Evolutionary conservation across 2,888 invertebrate genomes (phyloP).

Genomic region (Heteromurus nitidus): DNA sequence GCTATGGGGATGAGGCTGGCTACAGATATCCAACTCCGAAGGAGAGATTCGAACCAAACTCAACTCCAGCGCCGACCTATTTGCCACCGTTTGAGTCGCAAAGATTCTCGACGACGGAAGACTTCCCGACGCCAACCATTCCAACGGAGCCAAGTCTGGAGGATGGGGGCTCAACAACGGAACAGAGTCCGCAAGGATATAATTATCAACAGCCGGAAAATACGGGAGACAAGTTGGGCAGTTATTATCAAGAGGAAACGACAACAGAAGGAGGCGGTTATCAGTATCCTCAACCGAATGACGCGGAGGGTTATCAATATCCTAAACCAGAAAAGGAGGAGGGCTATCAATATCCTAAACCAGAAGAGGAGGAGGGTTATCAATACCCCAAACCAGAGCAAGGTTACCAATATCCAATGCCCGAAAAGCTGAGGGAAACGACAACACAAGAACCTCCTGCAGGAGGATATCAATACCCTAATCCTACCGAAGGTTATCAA

Average conservation of each 20-base stretch:
- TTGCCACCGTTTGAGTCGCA: not conserved
- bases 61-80: constrained; percentile 29
- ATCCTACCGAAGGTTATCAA: too few species aligned
- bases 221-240: too few species aligned
- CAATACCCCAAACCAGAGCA: not conserved
- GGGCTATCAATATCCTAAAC: not conserved
- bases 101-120: constrained; percentile 24
- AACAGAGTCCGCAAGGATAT: too few species aligned
- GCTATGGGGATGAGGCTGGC: constrained; percentile 18
- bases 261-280: not conserved
- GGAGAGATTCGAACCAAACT: constrained; percentile 22
- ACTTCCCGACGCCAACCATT: constrained; percentile 52
- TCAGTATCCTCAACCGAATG: not conserved
- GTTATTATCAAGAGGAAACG: too few species aligned
- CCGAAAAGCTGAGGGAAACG: too few species aligned
- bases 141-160: constrained; percentile 39
- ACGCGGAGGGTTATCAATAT: constrained; percentile 2
- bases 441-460: not conserved
- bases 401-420: constrained; percentile 32
- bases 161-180: not conserved
- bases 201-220: constrained; percentile 20
- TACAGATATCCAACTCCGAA: constrained; percentile 50
- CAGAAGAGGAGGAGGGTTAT: not conserved
- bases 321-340: not conserved
- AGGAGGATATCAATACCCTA: constrained; percentile 20